phyloP scores from a whole-genome alignment of 1,140 invertebrate genomes.

The Cephus cinctus region DNA sequence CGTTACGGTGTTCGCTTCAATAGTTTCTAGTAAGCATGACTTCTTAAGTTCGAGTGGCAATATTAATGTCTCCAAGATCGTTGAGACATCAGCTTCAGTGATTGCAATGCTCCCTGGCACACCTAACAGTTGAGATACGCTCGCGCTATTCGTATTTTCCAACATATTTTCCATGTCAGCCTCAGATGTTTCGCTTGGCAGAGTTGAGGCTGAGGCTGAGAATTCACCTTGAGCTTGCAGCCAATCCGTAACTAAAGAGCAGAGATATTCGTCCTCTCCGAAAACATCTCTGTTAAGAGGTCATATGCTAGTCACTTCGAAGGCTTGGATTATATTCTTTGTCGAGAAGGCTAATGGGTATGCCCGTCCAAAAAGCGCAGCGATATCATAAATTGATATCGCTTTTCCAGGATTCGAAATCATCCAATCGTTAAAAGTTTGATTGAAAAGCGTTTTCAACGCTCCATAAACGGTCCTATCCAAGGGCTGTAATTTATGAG shows the following conservation, averaged over 20 bases:
- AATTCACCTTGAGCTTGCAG: constrained; percentile 27
- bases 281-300: constrained; percentile 31
- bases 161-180: constrained; percentile 18
- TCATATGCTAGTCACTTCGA: constrained; percentile 31
- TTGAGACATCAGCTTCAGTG: too few relatives aligned
- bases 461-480: constrained; percentile 29
- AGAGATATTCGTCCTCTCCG: constrained; percentile 7
- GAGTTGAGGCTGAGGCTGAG: constrained; percentile 24
- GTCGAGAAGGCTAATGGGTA: constrained; percentile 42
- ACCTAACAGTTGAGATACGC: constrained; percentile 42
- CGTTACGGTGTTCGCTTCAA: constrained; percentile 27
- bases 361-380: constrained; percentile 40
- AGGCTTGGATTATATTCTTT: constrained; percentile 44
- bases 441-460: constrained; percentile 39
- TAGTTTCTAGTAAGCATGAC: too few relatives aligned
- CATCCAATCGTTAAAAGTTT: constrained; percentile 36
- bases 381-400: constrained; percentile 55
- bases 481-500: constrained; percentile 41
- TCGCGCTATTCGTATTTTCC: constrained; percentile 23
- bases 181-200: constrained; percentile 17
- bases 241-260: constrained; percentile 27
- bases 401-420: constrained; percentile 35
- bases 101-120: constrained; percentile 28
- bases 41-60: too few relatives aligned
- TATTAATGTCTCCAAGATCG: too few relatives aligned